These are phyloP conservation scores for Pectinophora gossypiella DNA, from an alignment of 1,140 invertebrate species.

Conservation along the genomic window DNA sequence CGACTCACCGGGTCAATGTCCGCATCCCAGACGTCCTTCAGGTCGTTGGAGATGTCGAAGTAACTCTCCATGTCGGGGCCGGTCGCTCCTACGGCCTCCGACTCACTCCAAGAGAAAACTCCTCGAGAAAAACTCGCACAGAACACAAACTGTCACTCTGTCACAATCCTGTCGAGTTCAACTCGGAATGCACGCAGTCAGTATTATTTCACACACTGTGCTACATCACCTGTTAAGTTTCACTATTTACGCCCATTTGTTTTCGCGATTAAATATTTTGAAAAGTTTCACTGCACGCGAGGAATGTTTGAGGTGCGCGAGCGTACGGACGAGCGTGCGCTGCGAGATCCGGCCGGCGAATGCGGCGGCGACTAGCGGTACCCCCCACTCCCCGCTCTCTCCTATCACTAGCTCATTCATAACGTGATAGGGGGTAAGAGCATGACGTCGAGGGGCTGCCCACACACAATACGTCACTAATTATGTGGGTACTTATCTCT, in stretches of 20 bases:
- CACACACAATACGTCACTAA: slow-evolving; percentile 29
- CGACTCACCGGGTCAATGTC: slow-evolving; percentile 85
- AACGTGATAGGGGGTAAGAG: slow-evolving; percentile 56
- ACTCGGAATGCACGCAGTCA: slow-evolving; percentile 38
- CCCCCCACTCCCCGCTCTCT: slow-evolving; percentile 29
- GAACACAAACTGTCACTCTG: slow-evolving; percentile 59
- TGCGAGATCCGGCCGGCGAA: slow-evolving; percentile 48
- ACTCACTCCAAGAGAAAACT: slow-evolving; percentile 42
- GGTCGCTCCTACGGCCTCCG: slow-evolving; percentile 49
- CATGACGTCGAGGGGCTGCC: slow-evolving; percentile 35
- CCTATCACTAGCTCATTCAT: slow-evolving; percentile 50
- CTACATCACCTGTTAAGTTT: slow-evolving; percentile 57
- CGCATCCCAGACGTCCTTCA: slow-evolving; percentile 85
- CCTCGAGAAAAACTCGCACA: slow-evolving; percentile 43
- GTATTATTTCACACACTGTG: slow-evolving; percentile 37
- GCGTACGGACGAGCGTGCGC: slow-evolving; percentile 31
- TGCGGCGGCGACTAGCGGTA: slow-evolving; percentile 30
- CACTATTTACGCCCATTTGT: slow-evolving; percentile 66
- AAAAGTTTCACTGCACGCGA: slow-evolving; percentile 65
- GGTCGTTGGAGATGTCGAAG: slow-evolving; percentile 82
- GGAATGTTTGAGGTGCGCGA: slow-evolving; percentile 34
- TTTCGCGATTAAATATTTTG: slow-evolving; percentile 45
- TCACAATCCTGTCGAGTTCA: slow-evolving; percentile 44
- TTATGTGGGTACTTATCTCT: slow-evolving; percentile 30
- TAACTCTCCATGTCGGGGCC: slow-evolving; percentile 79